Evolutionary conservation across 2,113 vertebrate genomes (phyloP).

Genomic region (Asarcornis scutulata): DNA sequence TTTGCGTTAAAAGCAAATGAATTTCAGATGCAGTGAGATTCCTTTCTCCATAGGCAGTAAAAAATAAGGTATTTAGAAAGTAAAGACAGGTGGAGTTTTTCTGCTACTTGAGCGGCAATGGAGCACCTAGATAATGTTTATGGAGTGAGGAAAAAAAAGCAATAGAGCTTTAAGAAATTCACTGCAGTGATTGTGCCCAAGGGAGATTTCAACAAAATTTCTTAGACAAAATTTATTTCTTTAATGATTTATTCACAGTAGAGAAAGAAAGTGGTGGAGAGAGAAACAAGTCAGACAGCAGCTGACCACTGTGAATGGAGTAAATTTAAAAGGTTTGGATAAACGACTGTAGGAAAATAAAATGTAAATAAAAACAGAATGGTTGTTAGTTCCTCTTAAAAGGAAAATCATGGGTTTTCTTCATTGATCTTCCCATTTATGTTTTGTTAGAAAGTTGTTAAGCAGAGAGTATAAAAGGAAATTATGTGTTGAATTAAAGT

Average conservation of each 20-base stretch:
- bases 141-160: not conserved
- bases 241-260: not conserved
- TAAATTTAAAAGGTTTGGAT: not conserved
- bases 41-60: not conserved
- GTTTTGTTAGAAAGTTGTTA: constrained; percentile 19
- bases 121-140: not conserved
- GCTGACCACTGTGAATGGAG: not conserved
- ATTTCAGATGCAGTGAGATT: not conserved
- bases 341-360: not conserved
- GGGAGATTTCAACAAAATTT: not conserved
- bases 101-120: not conserved
- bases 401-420: not conserved
- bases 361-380: not conserved
- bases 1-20: not conserved
- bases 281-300: not conserved
- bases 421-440: constrained; percentile 5
- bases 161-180: not conserved
- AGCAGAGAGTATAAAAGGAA: not conserved
- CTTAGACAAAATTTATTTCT: not conserved
- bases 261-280: not conserved
- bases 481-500: constrained; percentile 42
- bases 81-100: not conserved
- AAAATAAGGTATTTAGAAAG: not conserved
- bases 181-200: not conserved
- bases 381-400: constrained; percentile 2